phyloP scores from a whole-genome alignment of 2,113 vertebrate genomes.

The Tiliqua scincoides region DNA sequence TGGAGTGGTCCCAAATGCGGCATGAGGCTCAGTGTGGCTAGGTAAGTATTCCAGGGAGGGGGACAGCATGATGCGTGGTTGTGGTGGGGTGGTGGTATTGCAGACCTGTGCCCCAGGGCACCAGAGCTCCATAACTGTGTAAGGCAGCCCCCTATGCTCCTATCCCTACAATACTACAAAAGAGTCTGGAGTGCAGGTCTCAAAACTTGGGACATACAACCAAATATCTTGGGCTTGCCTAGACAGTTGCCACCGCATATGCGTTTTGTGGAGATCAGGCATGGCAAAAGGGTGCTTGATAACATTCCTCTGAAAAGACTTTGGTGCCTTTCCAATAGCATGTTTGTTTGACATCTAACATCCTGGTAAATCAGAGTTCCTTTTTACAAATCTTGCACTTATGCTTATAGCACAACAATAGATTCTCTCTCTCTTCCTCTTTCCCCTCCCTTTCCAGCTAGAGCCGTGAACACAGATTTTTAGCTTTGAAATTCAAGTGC shows the following conservation, averaged over 20 bases:
- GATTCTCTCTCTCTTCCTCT: background rate
- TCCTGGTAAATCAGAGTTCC: background rate
- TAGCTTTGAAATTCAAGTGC: background rate
- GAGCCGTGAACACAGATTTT: background rate
- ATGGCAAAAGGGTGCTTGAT: background rate
- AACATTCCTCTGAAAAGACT: background rate
- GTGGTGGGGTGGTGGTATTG: too few relatives aligned
- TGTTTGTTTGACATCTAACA: background rate
- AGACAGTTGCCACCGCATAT: background rate
- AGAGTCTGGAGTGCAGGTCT: background rate
- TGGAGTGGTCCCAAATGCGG: too few relatives aligned
- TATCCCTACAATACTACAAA: background rate
- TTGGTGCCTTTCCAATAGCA: background rate
- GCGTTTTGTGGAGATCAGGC: background rate
- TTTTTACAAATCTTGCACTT: background rate
- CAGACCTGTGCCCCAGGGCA: too few relatives aligned
- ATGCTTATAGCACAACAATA: background rate
- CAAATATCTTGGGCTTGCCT: background rate
- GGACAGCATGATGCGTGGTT: too few relatives aligned
- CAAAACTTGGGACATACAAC: background rate
- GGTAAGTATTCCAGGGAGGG: too few relatives aligned
- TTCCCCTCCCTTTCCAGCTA: background rate
- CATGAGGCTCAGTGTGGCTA: too few relatives aligned
- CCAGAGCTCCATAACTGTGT: too few relatives aligned
- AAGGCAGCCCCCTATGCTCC: too few relatives aligned